phyloP scores from a whole-genome alignment of 2,113 vertebrate genomes.

The Apodemus speciosus region DNA sequence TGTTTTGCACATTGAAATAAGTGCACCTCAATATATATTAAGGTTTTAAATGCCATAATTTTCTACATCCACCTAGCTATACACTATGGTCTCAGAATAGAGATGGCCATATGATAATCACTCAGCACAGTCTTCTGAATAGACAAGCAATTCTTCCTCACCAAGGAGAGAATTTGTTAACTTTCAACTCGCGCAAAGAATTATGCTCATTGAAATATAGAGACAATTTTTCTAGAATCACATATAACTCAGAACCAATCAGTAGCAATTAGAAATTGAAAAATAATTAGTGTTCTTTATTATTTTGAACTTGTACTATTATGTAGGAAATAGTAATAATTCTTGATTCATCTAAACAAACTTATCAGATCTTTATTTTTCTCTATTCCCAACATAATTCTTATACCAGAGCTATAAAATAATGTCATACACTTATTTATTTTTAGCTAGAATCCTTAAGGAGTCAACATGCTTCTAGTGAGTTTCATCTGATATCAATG shows the following conservation, averaged over 20 bases:
- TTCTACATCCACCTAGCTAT: not conserved
- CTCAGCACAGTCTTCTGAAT: not conserved
- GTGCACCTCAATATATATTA: not conserved
- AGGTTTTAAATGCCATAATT: not conserved
- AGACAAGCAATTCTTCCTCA: not conserved
- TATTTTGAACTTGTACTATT: slow-evolving; percentile 49
- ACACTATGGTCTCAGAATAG: not conserved
- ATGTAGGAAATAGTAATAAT: slow-evolving; percentile 23
- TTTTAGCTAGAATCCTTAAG: slow-evolving; percentile 38
- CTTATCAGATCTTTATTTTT: slow-evolving; percentile 50
- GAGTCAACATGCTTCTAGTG: slow-evolving; percentile 1
- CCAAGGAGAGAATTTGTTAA: not conserved
- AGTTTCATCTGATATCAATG: slow-evolving; percentile 43
- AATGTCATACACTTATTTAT: not conserved
- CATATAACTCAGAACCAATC: slow-evolving; percentile 5
- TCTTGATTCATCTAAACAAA: slow-evolving; percentile 22
- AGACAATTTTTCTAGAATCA: slow-evolving; percentile 25
- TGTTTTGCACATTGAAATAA: not conserved
- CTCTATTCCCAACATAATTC: not conserved
- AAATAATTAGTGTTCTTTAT: slow-evolving; percentile 5
- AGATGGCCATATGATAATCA: not conserved
- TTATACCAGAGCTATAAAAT: not conserved
- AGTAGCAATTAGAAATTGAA: slow-evolving; percentile 23
- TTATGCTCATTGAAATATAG: not conserved
- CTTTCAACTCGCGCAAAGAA: not conserved